Evolutionary conservation across 2,888 invertebrate genomes (phyloP), one percentile per base, ranked within the genome.

Genomic region (Balanococcus diminutus): DNA sequence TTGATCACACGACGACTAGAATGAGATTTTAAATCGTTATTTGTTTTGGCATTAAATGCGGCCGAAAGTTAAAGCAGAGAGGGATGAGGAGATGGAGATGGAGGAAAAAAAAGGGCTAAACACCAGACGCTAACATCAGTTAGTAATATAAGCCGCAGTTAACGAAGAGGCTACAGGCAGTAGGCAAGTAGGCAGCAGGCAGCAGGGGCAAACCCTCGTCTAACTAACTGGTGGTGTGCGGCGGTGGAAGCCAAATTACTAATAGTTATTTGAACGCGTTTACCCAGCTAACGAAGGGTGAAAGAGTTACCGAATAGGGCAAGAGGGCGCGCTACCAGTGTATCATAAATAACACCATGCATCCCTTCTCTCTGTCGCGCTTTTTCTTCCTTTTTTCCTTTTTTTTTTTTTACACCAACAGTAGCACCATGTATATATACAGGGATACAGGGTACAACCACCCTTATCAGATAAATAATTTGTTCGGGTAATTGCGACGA

Each of bases 1-100:
- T 83, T 83, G 83, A 83, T 83, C 83, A 61, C 83, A 28, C 51
- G 51, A 82, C 82, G 42, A 82, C 81, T 51, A 39, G 32, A 83
- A 83, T 83, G 83, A 83, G 83, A 83, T 83, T 83, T 83, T 83
- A 83, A 83, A 83, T 83, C 83, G 83, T 83, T 83, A 83, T 83
- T 83, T 83, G 83, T 83, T 83, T 83, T 83, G 61, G 22, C 61
- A 28, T 25, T 67, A 51, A 51, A 51, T 51, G 19, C 19, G 19
- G 82, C 19, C 82, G 79, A 0, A 11, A 25, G 11, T 25, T n/a
- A n/a, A 11, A 14, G 42, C 2, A 42, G 11, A 11, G 5, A 42
- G 42, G 42, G 5, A 42, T 1, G 16, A 11, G 42, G 3, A 42
- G 11, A 16, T 14, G 42, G 11, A 14, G 16, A 42, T 3, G 42